These are phyloP conservation scores for Pyrocoelia pectoralis DNA, from an alignment of 2,888 invertebrate genomes.

Conservation along the genomic window DNA sequence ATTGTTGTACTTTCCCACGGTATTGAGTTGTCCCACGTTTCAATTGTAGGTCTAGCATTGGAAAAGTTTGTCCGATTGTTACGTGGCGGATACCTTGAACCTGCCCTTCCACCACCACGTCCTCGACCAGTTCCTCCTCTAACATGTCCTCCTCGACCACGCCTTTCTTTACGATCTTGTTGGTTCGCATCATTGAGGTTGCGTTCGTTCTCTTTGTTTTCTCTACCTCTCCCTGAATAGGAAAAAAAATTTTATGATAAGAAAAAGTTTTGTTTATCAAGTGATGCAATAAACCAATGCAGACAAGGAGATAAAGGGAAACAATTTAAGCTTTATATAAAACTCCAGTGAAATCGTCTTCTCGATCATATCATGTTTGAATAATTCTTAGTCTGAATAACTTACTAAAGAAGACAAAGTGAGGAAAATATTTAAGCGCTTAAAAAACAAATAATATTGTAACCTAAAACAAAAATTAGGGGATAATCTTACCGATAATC, in stretches of 20 bases:
- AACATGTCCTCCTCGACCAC: constrained; percentile 61
- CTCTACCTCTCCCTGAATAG: constrained; percentile 43
- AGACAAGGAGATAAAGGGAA: no score
- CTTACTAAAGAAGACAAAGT: no score
- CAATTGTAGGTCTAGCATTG: constrained; percentile 58
- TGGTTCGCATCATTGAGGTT: constrained; percentile 54
- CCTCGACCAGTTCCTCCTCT: constrained; percentile 63
- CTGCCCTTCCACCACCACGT: constrained; percentile 58
- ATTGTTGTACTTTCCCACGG: constrained; percentile 54
- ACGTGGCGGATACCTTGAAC: constrained; percentile 61
- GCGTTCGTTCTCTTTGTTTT: constrained; percentile 54
- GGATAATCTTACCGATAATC: no score
- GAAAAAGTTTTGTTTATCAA: background rate
- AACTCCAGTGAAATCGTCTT: no score
- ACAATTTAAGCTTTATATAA: no score
- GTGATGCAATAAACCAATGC: no score
- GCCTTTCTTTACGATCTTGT: constrained; percentile 58
- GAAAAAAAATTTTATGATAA: background rate
- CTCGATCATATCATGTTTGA: no score
- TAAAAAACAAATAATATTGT: no score
- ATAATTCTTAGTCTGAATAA: no score
- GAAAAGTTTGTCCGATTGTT: constrained; percentile 40
- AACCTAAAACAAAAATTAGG: no score
- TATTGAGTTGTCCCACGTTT: constrained; percentile 66
- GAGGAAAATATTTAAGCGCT: no score